These are phyloP conservation scores for Trichopoda pennipes DNA, from an alignment of 2,888 invertebrate genomes.

Conservation along the genomic window DNA sequence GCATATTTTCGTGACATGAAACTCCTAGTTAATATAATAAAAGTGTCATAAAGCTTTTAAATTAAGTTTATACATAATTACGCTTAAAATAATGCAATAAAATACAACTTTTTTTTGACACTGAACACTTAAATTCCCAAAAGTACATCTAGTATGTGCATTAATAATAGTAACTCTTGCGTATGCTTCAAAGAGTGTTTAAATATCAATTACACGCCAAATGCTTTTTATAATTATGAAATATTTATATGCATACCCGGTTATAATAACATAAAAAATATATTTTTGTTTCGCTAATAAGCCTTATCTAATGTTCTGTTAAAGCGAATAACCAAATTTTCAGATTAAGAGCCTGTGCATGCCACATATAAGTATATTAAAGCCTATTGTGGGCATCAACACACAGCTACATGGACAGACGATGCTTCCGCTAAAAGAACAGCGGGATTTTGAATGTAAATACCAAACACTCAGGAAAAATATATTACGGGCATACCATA, in stretches of 20 bases:
- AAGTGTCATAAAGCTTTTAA: constrained; percentile 15
- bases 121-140: constrained; percentile 29
- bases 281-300: constrained; percentile 59
- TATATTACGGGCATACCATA: constrained; percentile 7
- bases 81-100: constrained; percentile 24
- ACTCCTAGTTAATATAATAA: neutral
- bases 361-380: constrained; percentile 29
- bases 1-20: neutral
- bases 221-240: constrained; percentile 76
- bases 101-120: constrained; percentile 6
- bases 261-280: constrained; percentile 47
- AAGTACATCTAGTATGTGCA: neutral
- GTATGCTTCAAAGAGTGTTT: constrained; percentile 62
- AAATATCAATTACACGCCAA: constrained; percentile 76
- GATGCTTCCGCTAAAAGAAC: constrained; percentile 28
- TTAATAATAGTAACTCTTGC: neutral
- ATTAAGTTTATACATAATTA: constrained; percentile 34
- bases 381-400: constrained; percentile 26
- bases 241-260: constrained; percentile 67
- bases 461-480: constrained; percentile 20
- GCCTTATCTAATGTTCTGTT: constrained; percentile 78
- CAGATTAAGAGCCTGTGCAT: constrained; percentile 69
- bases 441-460: neutral
- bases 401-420: constrained; percentile 6
- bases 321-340: constrained; percentile 77